Conservation (phyloP, 1,140 invertebrate genomes). For the Latrodectus geometricus region DNA sequence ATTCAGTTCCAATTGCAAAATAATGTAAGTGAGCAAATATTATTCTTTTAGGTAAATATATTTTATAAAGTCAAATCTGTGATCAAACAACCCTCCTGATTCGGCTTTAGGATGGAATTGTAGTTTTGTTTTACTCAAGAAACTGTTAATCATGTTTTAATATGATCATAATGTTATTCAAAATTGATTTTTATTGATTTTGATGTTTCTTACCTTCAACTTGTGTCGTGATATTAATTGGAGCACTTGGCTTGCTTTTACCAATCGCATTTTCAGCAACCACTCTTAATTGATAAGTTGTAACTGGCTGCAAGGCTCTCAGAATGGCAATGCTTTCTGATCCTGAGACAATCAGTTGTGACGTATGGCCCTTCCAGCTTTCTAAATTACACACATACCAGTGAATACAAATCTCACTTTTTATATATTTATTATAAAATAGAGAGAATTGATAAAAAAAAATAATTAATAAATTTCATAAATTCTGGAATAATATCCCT, state of each 20-base stretch:
- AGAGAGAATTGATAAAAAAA: too few species aligned
- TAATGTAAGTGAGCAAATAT: too few species aligned
- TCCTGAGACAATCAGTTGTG: conserved; percentile 50
- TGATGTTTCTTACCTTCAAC: conserved; percentile 79
- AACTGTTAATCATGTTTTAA: background rate
- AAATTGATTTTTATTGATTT: background rate
- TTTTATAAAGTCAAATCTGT: too few species aligned
- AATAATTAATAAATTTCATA: too few species aligned
- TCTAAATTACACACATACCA: conserved; percentile 15
- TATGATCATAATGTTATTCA: background rate
- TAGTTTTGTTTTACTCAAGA: background rate
- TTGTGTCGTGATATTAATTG: conserved; percentile 91
- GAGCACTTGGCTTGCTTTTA: conserved; percentile 88
- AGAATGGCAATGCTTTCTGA: conserved; percentile 57
- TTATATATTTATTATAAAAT: too few species aligned
- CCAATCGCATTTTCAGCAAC: conserved; percentile 95
- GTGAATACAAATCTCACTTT: too few species aligned
- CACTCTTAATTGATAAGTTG: conserved; percentile 91
- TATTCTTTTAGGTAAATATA: too few species aligned
- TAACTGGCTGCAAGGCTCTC: conserved; percentile 80
- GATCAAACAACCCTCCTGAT: too few species aligned
- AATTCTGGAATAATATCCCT: too few species aligned
- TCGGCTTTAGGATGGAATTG: too few species aligned
- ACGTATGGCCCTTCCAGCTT: conserved; percentile 56
- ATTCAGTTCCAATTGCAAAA: too few species aligned